Percentiles rank a stretch among this genome's conserved stretches.
phyloP scores from a whole-genome alignment of 2,888 invertebrate species.

The Apodemia duryi region DNA sequence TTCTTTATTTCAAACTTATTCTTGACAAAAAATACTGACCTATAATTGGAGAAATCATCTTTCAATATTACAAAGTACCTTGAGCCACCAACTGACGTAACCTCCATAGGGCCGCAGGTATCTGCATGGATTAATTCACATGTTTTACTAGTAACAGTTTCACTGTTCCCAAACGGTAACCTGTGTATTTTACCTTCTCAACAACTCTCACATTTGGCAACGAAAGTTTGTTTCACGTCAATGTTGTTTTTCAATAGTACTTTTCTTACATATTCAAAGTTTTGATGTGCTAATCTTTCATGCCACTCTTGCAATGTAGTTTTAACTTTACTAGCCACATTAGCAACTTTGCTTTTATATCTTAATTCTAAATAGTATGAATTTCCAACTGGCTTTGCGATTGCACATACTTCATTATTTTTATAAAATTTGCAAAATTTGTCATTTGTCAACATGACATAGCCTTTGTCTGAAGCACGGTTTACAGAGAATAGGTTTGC shows the following conservation, averaged over 20 bases:
- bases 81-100: constrained; percentile 30
- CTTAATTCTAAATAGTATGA: constrained; percentile 30
- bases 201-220: constrained; percentile 27
- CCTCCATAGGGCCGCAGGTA: constrained; percentile 33
- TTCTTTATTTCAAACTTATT: constrained; percentile 22
- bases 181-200: constrained; percentile 24
- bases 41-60: constrained; percentile 32
- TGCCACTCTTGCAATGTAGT: constrained; percentile 23
- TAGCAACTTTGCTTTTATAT: constrained; percentile 21
- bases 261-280: constrained; percentile 23
- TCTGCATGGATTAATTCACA: constrained; percentile 35
- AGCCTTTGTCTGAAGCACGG: constrained; percentile 30
- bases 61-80: constrained; percentile 33
- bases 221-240: constrained; percentile 22
- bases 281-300: constrained; percentile 25
- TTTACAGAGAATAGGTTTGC: constrained; percentile 31
- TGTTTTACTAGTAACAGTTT: constrained; percentile 18
- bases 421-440: constrained; percentile 27
- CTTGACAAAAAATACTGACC: constrained; percentile 24
- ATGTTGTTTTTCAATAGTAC: constrained; percentile 22
- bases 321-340: too few relatives aligned
- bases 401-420: constrained; percentile 24
- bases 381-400: constrained; percentile 30
- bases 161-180: constrained; percentile 20
- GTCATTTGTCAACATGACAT: constrained; percentile 31